Conservation (phyloP, 1,140 invertebrate species). For the Diachasma alloeum region DNA sequence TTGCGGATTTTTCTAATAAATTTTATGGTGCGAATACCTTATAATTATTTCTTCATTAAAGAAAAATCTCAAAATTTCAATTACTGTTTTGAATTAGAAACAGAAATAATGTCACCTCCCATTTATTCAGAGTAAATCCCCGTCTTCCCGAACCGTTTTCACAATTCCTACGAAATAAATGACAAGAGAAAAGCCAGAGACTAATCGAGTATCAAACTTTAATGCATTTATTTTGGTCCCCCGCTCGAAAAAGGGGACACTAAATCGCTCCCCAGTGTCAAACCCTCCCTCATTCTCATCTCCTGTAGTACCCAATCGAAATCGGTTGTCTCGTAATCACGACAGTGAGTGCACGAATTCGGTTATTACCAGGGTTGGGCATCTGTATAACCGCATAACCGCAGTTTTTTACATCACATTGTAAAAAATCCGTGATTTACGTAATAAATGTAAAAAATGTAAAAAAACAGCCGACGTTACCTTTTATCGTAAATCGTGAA, state of each 20-base stretch:
- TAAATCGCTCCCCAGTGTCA: background rate
- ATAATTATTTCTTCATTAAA: background rate
- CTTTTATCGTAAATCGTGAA: too few relatives aligned
- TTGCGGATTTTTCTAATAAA: too few relatives aligned
- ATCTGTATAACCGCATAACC: too few relatives aligned
- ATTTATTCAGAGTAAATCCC: background rate
- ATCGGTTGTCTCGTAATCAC: background rate
- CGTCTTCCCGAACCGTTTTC: background rate
- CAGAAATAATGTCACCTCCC: background rate
- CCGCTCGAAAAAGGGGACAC: background rate
- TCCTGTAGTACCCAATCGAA: background rate
- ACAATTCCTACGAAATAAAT: background rate
- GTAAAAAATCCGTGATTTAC: too few relatives aligned
- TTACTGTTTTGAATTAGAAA: background rate
- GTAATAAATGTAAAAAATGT: too few relatives aligned
- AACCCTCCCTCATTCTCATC: background rate
- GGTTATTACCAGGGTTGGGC: background rate
- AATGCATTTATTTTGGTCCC: constrained; percentile 4
- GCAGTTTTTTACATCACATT: too few relatives aligned
- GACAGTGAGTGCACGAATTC: background rate
- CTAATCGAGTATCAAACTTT: constrained; percentile 8
- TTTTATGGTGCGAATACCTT: too few relatives aligned
- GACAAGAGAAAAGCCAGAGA: background rate
- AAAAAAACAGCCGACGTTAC: too few relatives aligned
- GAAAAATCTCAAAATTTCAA: background rate